These are phyloP conservation scores for Stichodactyla helianthus DNA, from an alignment of 64 coral and sea anemone genomes.

Conservation along the genomic window DNA sequence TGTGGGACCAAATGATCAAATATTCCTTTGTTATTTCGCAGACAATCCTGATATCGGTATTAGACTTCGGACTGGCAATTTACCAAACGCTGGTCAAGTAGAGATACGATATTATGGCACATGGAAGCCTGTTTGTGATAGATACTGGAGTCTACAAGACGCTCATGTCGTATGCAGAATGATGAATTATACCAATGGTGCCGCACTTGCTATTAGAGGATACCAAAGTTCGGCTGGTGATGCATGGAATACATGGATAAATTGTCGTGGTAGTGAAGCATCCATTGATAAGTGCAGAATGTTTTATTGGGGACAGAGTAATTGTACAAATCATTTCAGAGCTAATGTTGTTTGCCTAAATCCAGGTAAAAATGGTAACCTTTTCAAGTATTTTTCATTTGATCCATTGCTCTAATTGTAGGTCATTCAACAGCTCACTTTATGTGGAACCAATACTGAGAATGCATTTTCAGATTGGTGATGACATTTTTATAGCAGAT, in stretches of 20 bases:
- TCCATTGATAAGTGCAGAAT: background rate
- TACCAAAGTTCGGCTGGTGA: background rate
- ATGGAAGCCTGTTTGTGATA: constrained; percentile 42
- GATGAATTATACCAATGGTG: constrained; percentile 8
- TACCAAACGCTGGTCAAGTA: constrained; percentile 28
- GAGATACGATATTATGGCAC: constrained; percentile 32
- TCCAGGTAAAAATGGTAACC: background rate
- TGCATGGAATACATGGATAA: background rate
- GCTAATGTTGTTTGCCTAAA: background rate
- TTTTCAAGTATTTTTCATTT: too few species aligned
- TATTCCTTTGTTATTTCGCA: background rate
- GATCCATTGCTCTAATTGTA: too few species aligned
- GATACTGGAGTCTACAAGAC: constrained; percentile 20
- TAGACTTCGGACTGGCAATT: constrained; percentile 18
- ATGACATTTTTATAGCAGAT: too few species aligned
- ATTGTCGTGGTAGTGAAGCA: background rate
- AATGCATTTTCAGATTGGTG: too few species aligned
- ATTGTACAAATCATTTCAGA: background rate
- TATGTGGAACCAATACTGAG: too few species aligned
- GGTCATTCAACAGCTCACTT: too few species aligned
- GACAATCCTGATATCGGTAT: background rate
- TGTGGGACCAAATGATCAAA: too few species aligned
- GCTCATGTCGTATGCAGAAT: constrained; percentile 43
- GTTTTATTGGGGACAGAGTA: background rate
- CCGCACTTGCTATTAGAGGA: background rate